Percentiles rank a stretch among this genome's conserved stretches.
Evolutionary conservation across 2,797 vertebrate species (phyloP).

Genomic region (Percopsis omiscomaycus): DNA sequence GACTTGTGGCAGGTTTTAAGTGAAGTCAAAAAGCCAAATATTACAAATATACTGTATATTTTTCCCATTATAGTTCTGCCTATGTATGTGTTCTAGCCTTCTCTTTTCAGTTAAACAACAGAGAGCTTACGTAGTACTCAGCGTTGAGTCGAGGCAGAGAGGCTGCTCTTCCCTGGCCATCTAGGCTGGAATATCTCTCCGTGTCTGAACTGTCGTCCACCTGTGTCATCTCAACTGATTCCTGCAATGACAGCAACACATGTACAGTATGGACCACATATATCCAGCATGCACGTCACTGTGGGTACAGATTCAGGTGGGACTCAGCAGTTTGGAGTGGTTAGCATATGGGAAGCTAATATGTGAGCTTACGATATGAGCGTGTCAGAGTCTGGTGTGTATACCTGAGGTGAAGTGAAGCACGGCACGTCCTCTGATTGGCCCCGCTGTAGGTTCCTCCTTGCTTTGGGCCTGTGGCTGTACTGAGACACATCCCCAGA

Average conservation of each 20-base stretch:
- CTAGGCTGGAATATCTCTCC: conserved; percentile 82
- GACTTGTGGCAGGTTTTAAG: no score
- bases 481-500: conserved; percentile 85
- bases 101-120: neutral
- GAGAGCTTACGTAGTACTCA: conserved; percentile 86
- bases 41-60: no score
- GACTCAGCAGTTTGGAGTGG: neutral
- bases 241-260: conserved; percentile 67
- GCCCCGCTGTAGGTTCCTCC: conserved; percentile 81
- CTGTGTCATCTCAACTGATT: conserved; percentile 84
- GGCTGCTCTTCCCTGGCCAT: conserved; percentile 88
- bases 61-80: no score
- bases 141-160: conserved; percentile 94
- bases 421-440: conserved; percentile 85
- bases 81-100: no score
- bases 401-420: conserved; percentile 1
- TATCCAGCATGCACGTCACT: conserved; percentile 11
- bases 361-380: no score
- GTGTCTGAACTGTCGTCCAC: conserved; percentile 79
- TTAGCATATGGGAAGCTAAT: no score
- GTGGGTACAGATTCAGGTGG: neutral
- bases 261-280: neutral
- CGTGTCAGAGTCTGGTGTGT: no score
- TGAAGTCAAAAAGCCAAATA: no score
- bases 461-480: conserved; percentile 73